A percentile compares a stretch with the other conserved stretches of the same genome.
These are phyloP conservation scores for Acleris literana DNA, from an alignment of 2,888 invertebrate species.

Conservation along the genomic window DNA sequence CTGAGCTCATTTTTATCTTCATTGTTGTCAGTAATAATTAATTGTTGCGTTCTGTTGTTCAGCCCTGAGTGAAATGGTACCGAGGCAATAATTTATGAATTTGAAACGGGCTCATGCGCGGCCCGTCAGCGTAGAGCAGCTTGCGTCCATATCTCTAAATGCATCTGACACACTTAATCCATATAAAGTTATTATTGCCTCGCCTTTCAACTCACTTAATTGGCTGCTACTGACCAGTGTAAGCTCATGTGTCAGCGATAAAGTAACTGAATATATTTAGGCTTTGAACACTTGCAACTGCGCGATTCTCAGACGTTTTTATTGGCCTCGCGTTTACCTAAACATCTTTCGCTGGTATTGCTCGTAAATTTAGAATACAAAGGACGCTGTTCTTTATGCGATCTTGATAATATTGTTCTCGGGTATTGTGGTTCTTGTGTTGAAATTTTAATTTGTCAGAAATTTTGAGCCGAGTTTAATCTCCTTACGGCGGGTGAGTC, in stretches of 20 bases:
- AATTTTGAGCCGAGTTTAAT: conserved; percentile 59
- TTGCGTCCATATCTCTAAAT: conserved; percentile 64
- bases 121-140: conserved; percentile 61
- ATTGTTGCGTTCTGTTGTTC: conserved; percentile 54
- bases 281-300: conserved; percentile 64
- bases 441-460: conserved; percentile 69
- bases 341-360: conserved; percentile 64
- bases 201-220: conserved; percentile 73
- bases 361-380: conserved; percentile 67
- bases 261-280: conserved; percentile 70
- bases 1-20: conserved; percentile 56
- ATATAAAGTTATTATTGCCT: conserved; percentile 76
- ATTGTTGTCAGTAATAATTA: conserved; percentile 59
- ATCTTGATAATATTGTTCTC: conserved; percentile 68
- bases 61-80: conserved; percentile 57
- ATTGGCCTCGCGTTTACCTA: conserved; percentile 65
- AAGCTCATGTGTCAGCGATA: conserved; percentile 71
- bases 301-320: conserved; percentile 57
- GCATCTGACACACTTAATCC: conserved; percentile 76
- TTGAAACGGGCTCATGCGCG: conserved; percentile 53
- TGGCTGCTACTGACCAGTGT: conserved; percentile 71
- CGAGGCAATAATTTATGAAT: conserved; percentile 61
- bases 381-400: conserved; percentile 62
- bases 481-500: conserved; percentile 50
- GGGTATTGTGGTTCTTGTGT: conserved; percentile 54